Conservation (phyloP, 2,797 vertebrate genomes). For the Megaceryle alcyon region DNA sequence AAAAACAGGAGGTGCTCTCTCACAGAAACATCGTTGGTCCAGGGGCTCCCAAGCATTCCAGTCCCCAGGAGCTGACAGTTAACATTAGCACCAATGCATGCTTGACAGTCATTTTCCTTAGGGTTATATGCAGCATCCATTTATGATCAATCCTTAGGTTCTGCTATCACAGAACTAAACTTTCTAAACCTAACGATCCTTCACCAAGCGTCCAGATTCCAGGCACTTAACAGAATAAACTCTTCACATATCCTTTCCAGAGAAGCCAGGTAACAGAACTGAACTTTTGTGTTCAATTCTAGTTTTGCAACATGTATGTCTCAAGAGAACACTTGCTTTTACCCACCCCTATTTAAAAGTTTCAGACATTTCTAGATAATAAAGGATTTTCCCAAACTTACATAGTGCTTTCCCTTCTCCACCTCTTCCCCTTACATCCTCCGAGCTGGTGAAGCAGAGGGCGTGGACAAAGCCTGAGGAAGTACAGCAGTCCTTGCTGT, state of each 20-base stretch:
- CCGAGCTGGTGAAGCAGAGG: background rate
- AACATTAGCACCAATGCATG: accelerated
- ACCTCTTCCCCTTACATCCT: background rate
- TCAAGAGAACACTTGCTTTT: background rate
- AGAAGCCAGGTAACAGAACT: background rate
- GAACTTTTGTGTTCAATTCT: background rate
- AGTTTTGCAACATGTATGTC: background rate
- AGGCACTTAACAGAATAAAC: background rate
- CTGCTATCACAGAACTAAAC: background rate
- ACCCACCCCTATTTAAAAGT: background rate
- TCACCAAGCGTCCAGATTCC: background rate
- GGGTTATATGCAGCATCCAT: background rate
- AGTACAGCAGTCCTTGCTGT: background rate
- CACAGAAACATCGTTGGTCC: background rate
- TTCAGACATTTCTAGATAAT: background rate
- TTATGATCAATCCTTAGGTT: background rate
- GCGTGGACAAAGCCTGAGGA: background rate
- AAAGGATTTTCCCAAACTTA: background rate
- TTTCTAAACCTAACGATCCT: background rate
- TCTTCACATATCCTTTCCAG: background rate
- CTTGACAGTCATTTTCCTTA: background rate
- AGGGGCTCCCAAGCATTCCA: background rate
- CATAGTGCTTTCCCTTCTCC: background rate
- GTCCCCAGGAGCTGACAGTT: background rate
- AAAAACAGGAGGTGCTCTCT: background rate